Evolutionary conservation across 1,140 invertebrate species (phyloP).

Genomic region (Cryptotermes secundus): DNA sequence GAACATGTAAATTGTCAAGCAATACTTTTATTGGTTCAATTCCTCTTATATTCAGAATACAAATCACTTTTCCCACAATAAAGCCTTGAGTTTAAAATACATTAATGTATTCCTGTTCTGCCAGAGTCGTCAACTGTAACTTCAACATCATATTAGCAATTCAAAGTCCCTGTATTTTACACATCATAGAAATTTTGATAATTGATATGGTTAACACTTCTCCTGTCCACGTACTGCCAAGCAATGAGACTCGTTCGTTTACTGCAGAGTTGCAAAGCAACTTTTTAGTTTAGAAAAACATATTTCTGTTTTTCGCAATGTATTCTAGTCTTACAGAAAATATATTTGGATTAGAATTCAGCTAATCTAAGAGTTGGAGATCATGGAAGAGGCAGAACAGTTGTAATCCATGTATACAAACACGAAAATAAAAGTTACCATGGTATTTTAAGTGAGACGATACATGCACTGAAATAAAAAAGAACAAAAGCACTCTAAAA

Average conservation of each 20-base stretch:
- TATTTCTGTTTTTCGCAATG: not conserved
- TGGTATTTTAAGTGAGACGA: not conserved
- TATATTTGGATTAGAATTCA: not conserved
- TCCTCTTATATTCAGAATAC: not conserved
- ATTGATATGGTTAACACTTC: not conserved
- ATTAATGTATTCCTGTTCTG: not conserved
- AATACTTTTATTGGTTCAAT: not conserved
- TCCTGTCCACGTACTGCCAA: not conserved
- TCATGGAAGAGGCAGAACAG: not conserved
- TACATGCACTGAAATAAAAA: constrained; percentile 22
- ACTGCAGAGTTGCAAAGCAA: not conserved
- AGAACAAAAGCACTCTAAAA: constrained; percentile 26
- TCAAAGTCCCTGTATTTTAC: not conserved
- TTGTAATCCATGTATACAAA: not conserved
- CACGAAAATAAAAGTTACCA: not conserved
- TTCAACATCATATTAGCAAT: not conserved
- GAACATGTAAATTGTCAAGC: not conserved
- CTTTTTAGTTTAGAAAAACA: not conserved
- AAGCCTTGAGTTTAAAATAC: not conserved
- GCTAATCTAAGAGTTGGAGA: not conserved
- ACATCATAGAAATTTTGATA: not conserved
- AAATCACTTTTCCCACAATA: not conserved
- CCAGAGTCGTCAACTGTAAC: not conserved
- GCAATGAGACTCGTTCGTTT: not conserved
- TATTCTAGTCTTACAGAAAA: not conserved